Evolutionary conservation across 2,113 vertebrate species (phyloP), one percentile per base, ranked within the genome.

Genomic region (Ophiodon elongatus): DNA sequence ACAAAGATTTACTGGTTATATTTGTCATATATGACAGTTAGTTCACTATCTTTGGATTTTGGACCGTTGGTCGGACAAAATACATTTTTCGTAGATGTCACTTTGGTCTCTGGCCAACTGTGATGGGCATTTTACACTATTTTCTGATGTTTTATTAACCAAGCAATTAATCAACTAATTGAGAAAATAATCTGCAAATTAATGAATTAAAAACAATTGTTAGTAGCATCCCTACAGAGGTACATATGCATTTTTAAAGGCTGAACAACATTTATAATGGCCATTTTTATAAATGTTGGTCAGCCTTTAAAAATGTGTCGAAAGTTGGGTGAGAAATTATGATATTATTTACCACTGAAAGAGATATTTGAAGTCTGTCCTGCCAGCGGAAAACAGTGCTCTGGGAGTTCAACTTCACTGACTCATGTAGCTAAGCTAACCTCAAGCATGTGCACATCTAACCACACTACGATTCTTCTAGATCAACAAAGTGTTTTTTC

Each of bases 361-460:
- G 79, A 70, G 60, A 79, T 52, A 78, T 89, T 64, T 91, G 76
- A 92, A 91, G 86, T 79, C 71, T 75, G 83, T 75, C 79, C 77
- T 80, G 85, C 85, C 83, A 79, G 81, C 76, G 84, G 84, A 91
- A 90, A 92, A 85, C 29, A 43, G 78, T 70, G 66, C 21, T 85
- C 76, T 85, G 62, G 64, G 65, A 83, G 56, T 82, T 83, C 50
- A 82, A 89, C 86, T 91, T 85, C 65, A 80, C 63, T 79, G 83
- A 83, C 82, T 92, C 29, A 47, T 74, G 91, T 88, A 72, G 6
- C 83, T 70, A 71, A 50, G 23, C 74, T 73, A 91, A 91, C 85
- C 90, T 90, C 89, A 92, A 93, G 93, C 90, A 91, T 84, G 83
- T 89, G 91, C 80, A 91, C 88, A 89, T 89, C 77, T 80, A 86